Percentiles rank a stretch among this genome's conserved stretches.
phyloP scores from a whole-genome alignment of 2,797 vertebrate genomes.

The Micropoecilia bifurca region DNA sequence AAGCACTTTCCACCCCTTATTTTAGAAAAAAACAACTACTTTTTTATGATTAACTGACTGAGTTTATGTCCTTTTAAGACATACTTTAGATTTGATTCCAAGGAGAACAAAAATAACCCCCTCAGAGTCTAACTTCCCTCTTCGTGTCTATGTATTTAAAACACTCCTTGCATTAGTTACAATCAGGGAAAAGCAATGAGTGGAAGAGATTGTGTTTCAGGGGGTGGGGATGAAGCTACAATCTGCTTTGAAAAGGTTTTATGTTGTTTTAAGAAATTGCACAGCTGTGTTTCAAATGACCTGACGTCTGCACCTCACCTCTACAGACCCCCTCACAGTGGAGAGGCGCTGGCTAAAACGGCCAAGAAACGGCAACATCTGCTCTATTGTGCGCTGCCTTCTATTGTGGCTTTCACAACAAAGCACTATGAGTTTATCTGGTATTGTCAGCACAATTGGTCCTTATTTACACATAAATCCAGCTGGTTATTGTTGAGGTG shows the following conservation, averaged over 20 bases:
- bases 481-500: constrained; percentile 51
- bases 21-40: constrained; percentile 11
- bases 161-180: constrained; percentile 77
- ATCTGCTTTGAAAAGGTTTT: constrained; percentile 63
- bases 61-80: constrained; percentile 56
- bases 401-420: constrained; percentile 65
- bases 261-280: constrained; percentile 68
- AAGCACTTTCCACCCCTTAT: constrained; percentile 80
- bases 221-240: constrained; percentile 41
- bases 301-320: constrained; percentile 71
- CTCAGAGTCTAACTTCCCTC: constrained; percentile 61
- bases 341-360: not conserved
- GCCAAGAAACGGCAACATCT: constrained; percentile 7
- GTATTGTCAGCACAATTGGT: constrained; percentile 35
- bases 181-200: constrained; percentile 78
- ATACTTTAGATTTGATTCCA: constrained; percentile 72
- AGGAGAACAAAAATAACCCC: constrained; percentile 48
- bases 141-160: constrained; percentile 74
- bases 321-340: constrained; percentile 3
- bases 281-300: constrained; percentile 80
- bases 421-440: constrained; percentile 42
- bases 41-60: constrained; percentile 39
- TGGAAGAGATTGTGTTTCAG: constrained; percentile 68
- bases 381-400: constrained; percentile 32
- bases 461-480: constrained; percentile 44